These are phyloP conservation scores for Agrilus planipennis DNA, from an alignment of 1,140 invertebrate genomes.

Conservation along the genomic window DNA sequence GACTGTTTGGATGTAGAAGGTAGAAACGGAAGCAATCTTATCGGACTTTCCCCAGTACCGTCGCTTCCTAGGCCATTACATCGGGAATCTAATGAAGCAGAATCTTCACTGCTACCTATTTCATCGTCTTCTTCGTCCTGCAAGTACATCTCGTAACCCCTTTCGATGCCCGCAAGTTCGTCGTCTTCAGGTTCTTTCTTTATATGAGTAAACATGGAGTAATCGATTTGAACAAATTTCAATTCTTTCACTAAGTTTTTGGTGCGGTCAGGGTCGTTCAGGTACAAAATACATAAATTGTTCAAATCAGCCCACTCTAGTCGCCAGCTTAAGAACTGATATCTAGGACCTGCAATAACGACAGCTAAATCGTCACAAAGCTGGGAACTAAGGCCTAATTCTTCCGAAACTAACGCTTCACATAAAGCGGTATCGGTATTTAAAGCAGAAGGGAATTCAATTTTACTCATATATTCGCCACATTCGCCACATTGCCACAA, in stretches of 20 bases:
- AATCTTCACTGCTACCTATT: slow-evolving; percentile 14
- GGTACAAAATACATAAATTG: slow-evolving; percentile 44
- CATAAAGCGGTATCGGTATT: slow-evolving; percentile 26
- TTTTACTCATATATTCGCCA: slow-evolving; percentile 25
- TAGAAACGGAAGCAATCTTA: slow-evolving; percentile 1
- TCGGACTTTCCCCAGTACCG: slow-evolving; percentile 13
- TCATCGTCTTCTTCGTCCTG: slow-evolving; percentile 14
- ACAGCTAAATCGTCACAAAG: slow-evolving; percentile 49
- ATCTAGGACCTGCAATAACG: slow-evolving; percentile 46
- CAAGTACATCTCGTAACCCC: slow-evolving; percentile 41
- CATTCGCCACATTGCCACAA: slow-evolving; percentile 25
- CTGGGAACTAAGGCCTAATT: slow-evolving; percentile 43
- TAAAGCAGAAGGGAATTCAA: slow-evolving; percentile 21
- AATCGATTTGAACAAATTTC: slow-evolving; percentile 53
- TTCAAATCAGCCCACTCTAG: slow-evolving; percentile 46
- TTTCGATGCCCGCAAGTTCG: slow-evolving; percentile 39
- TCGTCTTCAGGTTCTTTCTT: slow-evolving; percentile 37
- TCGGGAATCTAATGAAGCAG: slow-evolving; percentile 11
- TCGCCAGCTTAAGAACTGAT: slow-evolving; percentile 49
- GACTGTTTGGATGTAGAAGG: slow-evolving; percentile 25
- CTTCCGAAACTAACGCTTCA: slow-evolving; percentile 30
- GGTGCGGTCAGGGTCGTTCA: slow-evolving; percentile 45
- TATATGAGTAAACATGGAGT: slow-evolving; percentile 46
- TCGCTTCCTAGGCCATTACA: slow-evolving; percentile 18
- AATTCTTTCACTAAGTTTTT: slow-evolving; percentile 46